These are phyloP conservation scores for Caenorhabditis drosophilae DNA, from an alignment of 2,888 invertebrate genomes.

Conservation along the genomic window DNA sequence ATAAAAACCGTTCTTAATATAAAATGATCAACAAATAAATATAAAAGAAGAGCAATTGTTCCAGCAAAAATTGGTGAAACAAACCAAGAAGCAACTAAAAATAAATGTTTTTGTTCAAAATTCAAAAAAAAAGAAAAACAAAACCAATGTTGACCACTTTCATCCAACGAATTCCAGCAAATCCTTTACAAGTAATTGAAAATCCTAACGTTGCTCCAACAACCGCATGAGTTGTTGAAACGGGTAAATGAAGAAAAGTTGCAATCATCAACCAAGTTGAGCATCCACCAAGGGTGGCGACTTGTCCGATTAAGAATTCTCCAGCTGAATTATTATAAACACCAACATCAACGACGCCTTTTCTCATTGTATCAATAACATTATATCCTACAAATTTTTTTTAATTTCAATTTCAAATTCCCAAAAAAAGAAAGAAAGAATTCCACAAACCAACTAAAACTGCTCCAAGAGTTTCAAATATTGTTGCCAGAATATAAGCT, in stretches of 20 bases:
- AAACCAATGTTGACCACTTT: slow-evolving; percentile 79
- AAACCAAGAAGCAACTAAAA: slow-evolving; percentile 88
- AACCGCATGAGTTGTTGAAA: slow-evolving; percentile 96
- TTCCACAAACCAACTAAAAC: slow-evolving; percentile 83
- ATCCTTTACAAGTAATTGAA: slow-evolving; percentile 87
- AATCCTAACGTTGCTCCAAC: slow-evolving; percentile 97
- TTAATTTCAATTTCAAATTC: neutral
- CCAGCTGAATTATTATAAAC: slow-evolving; percentile 82
- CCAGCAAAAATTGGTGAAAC: slow-evolving; percentile 92
- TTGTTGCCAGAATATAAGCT: slow-evolving; percentile 90
- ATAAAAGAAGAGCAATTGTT: slow-evolving; percentile 78
- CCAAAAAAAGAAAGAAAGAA: neutral
- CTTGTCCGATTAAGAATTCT: slow-evolving; percentile 87
- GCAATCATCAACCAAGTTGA: slow-evolving; percentile 91
- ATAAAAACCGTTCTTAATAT: slow-evolving; percentile 72
- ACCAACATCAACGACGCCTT: slow-evolving; percentile 88
- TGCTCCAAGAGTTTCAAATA: slow-evolving; percentile 94
- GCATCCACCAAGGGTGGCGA: slow-evolving; percentile 85
- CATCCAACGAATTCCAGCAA: slow-evolving; percentile 82
- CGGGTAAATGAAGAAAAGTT: slow-evolving; percentile 90
- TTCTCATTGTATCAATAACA: slow-evolving; percentile 96
- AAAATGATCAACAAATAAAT: slow-evolving; percentile 69
- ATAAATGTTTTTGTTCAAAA: neutral
- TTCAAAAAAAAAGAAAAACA: no score
- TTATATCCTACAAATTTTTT: slow-evolving; percentile 75